Evolutionary conservation across 2,888 invertebrate species (phyloP).

Genomic region (Nomada lathburiana): DNA sequence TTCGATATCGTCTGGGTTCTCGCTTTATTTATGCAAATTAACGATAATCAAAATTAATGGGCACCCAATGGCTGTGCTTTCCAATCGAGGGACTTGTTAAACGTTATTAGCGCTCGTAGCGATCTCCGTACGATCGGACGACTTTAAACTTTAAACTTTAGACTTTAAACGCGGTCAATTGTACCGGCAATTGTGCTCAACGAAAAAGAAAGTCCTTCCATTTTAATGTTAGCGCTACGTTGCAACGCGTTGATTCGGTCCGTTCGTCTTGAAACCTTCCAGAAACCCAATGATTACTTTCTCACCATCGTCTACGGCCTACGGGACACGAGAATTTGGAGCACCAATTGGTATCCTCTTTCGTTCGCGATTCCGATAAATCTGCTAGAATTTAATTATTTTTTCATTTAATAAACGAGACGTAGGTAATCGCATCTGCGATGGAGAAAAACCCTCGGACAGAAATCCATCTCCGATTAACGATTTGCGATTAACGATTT

Average conservation of each 20-base stretch:
- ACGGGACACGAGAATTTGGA: neutral
- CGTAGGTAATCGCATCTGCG: neutral
- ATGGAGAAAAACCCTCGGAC: neutral
- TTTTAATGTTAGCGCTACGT: neutral
- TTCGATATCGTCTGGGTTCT: neutral
- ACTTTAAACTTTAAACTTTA: slow-evolving; percentile 17
- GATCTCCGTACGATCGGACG: neutral
- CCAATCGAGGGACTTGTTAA: slow-evolving; percentile 35
- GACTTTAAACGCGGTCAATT: slow-evolving; percentile 32
- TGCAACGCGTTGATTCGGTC: neutral
- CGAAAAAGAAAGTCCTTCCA: slow-evolving; percentile 3
- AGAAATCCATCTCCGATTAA: neutral
- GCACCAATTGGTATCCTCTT: neutral
- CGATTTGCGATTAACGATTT: neutral
- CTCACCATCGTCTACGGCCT: neutral
- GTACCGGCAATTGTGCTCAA: neutral
- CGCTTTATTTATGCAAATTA: slow-evolving; percentile 24
- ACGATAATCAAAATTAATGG: slow-evolving; percentile 42
- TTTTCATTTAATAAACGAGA: neutral
- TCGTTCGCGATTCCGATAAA: too few species aligned
- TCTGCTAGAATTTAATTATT: too few species aligned
- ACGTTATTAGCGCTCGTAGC: slow-evolving; percentile 18
- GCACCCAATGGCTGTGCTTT: neutral
- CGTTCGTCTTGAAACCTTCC: neutral
- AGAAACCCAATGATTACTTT: neutral